Evolutionary conservation across 2,888 invertebrate species (phyloP).

Genomic region (Leptopilina drosophilae): DNA sequence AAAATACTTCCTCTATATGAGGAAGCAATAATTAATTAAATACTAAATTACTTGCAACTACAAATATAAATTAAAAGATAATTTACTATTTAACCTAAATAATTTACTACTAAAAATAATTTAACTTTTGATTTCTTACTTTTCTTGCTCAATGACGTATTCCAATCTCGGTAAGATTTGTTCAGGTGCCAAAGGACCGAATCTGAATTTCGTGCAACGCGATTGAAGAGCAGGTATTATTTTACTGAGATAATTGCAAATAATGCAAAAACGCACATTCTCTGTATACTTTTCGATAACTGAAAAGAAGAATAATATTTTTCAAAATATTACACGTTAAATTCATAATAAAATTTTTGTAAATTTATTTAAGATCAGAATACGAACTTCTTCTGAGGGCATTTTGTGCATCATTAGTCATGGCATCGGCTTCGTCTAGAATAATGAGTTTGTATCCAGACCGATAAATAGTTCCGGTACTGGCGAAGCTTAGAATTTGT

Average conservation of each 20-base stretch:
- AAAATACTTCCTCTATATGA: too few species aligned
- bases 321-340: background rate
- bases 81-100: background rate
- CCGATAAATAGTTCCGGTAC: slow-evolving; percentile 96
- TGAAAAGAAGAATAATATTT: slow-evolving; percentile 73
- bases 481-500: slow-evolving; percentile 96
- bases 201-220: slow-evolving; percentile 96
- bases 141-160: slow-evolving; percentile 89
- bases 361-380: slow-evolving; percentile 1
- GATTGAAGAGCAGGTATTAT: slow-evolving; percentile 99
- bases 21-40: too few species aligned
- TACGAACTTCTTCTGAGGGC: slow-evolving; percentile 92
- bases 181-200: slow-evolving; percentile 90
- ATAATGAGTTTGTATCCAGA: slow-evolving; percentile 97
- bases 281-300: slow-evolving; percentile 99
- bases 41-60: too few species aligned
- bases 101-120: too few species aligned
- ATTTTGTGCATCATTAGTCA: slow-evolving; percentile 99
- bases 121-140: slow-evolving; percentile 78
- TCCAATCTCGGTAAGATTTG: slow-evolving; percentile 94
- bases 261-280: slow-evolving; percentile 98
- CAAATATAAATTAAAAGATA: background rate
- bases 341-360: background rate
- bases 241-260: slow-evolving; percentile 98
- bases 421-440: slow-evolving; percentile 99